Evolutionary conservation across 2,888 invertebrate species (phyloP).

Genomic region (Parnassius mnemosyne): DNA sequence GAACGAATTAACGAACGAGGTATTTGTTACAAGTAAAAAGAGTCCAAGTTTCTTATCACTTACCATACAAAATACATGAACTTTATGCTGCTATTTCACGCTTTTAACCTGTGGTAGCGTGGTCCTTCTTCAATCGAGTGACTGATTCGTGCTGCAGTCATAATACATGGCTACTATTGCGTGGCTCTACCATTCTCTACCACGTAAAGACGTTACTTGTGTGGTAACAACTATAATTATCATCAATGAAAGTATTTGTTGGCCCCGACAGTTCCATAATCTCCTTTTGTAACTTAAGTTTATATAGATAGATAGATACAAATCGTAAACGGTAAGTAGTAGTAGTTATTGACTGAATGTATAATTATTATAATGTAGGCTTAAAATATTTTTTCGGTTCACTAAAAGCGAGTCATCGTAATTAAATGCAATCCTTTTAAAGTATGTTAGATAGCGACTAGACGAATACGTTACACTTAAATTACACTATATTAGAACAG

Average conservation of each 20-base stretch:
- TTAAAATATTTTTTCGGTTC: conserved; percentile 60
- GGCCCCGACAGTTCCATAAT: neutral
- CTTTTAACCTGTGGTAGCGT: too few species aligned
- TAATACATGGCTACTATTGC: too few species aligned
- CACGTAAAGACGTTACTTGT: too few species aligned
- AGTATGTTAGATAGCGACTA: conserved; percentile 47
- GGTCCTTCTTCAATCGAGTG: too few species aligned
- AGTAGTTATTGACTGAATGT: conserved; percentile 52
- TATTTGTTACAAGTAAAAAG: too few species aligned
- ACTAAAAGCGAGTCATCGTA: conserved; percentile 64
- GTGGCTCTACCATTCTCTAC: too few species aligned
- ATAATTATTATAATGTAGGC: conserved; percentile 70
- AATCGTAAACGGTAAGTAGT: conserved; percentile 31
- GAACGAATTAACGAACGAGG: too few species aligned
- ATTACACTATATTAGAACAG: conserved; percentile 48
- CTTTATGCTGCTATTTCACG: too few species aligned
- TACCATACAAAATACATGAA: too few species aligned
- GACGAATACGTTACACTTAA: conserved; percentile 41
- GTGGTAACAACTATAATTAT: neutral
- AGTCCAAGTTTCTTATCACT: too few species aligned
- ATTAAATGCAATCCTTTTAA: conserved; percentile 70
- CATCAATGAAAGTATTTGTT: neutral
- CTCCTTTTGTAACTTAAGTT: conserved; percentile 16
- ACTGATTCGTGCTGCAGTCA: too few species aligned
- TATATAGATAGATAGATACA: conserved; percentile 20